These are phyloP conservation scores for Coptotermes formosanus DNA, from an alignment of 1,140 invertebrate species.

Conservation along the genomic window DNA sequence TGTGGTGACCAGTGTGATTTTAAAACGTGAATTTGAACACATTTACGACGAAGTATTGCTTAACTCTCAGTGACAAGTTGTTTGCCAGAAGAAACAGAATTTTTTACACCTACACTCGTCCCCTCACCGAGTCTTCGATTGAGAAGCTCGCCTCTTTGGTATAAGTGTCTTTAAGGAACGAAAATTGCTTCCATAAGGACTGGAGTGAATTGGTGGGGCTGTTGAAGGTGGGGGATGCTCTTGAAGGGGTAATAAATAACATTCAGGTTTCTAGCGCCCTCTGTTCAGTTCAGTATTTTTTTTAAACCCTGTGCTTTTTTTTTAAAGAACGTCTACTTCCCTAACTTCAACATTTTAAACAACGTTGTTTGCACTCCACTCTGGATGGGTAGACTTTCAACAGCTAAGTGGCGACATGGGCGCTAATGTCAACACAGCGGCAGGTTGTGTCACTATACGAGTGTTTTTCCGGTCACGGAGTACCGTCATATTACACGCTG, in stretches of 20 bases:
- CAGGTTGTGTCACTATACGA: not conserved
- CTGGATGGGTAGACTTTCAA: not conserved
- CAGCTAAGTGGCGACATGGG: not conserved
- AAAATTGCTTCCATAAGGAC: not conserved
- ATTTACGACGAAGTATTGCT: no score
- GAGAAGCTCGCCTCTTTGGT: not conserved
- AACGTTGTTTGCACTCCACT: slow-evolving; percentile 12
- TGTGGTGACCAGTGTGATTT: no score
- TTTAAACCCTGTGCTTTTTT: not conserved
- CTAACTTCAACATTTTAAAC: not conserved
- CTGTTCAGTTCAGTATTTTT: not conserved
- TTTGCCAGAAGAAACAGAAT: not conserved
- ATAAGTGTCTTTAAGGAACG: not conserved
- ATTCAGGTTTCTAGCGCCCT: not conserved
- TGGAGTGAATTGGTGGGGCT: no score
- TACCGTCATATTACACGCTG: not conserved
- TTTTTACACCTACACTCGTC: not conserved
- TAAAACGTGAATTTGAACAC: no score
- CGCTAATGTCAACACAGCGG: not conserved
- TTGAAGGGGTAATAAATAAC: not conserved
- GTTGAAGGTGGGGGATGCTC: not conserved
- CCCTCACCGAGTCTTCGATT: not conserved
- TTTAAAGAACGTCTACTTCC: not conserved
- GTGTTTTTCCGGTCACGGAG: not conserved
- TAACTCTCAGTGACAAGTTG: not conserved